Percentiles rank a stretch among this genome's conserved stretches.
Conservation (phyloP, 2,888 invertebrate genomes). For the Cephalotes varians region DNA sequence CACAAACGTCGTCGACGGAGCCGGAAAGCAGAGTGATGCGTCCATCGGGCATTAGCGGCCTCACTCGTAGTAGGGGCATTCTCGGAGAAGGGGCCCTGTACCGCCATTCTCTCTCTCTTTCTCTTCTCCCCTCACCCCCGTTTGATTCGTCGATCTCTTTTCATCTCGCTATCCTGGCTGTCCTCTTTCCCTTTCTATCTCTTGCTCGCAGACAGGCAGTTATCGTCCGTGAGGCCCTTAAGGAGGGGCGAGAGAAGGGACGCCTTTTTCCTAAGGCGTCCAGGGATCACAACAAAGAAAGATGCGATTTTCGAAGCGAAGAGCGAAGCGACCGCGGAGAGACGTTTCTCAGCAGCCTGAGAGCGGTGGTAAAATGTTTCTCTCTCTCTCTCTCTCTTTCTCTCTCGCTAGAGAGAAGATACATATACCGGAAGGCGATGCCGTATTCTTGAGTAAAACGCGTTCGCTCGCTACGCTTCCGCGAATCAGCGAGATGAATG, state of each 20-base stretch:
- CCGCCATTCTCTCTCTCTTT: slow-evolving; percentile 14
- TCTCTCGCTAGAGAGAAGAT: slow-evolving; percentile 14
- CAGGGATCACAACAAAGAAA: slow-evolving; percentile 61
- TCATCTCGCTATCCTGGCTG: slow-evolving; percentile 37
- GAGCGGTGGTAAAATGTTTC: slow-evolving; percentile 6
- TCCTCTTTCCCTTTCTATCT: slow-evolving; percentile 2
- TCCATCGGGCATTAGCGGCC: slow-evolving; percentile 67
- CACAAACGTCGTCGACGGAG: slow-evolving; percentile 52
- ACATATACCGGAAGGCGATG: slow-evolving; percentile 39
- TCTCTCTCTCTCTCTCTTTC: background rate
- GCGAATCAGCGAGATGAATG: slow-evolving; percentile 36
- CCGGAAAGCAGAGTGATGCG: slow-evolving; percentile 68
- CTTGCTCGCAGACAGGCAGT: slow-evolving; percentile 16
- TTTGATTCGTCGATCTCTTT: background rate
- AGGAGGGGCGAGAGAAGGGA: slow-evolving; percentile 56
- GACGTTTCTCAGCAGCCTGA: slow-evolving; percentile 43
- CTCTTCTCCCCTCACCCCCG: background rate
- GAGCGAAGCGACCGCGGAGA: slow-evolving; percentile 26
- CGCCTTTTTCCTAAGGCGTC: slow-evolving; percentile 55
- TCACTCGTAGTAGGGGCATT: slow-evolving; percentile 58
- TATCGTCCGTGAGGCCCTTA: slow-evolving; percentile 58
- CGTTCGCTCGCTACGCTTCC: slow-evolving; percentile 21
- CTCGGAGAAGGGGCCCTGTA: slow-evolving; percentile 56
- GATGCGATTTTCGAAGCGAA: slow-evolving; percentile 48
- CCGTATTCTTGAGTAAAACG: slow-evolving; percentile 28